Base-by-base conservation (phyloP, 2,113 vertebrate genomes). In the Mus spicilegus region DNA sequence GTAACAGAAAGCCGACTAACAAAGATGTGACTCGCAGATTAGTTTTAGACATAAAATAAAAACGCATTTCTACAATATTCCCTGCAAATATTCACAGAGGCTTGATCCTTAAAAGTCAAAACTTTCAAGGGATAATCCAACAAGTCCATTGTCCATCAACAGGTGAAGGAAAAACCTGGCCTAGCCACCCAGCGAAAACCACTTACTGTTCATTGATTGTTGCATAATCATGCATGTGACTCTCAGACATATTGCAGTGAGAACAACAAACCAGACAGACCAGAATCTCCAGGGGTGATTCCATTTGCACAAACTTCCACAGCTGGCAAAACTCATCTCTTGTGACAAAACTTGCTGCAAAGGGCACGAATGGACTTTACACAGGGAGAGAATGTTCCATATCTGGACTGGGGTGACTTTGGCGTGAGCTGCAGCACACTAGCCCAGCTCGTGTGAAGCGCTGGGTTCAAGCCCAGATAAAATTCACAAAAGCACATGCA, bases 61-160 rank as follows among this genome's bases (percentile, higher is more conserved):
- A 72, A 93, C 11, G 80, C 7, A 42, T 42, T 89, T 81, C 84
- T 69, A 82, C 46, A 70, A 76, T 89, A 87, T 49, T 89, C 5
- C n/a, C 42, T 14, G 22, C 65, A 86, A 67, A 78, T 20, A 7
- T 39, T 39, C 70, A 56, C 46, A n/a, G 58, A 82, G 69, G 22
- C 36, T 84, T 88, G 63, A 56, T 77, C 87, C 69, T 19, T 30
- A 93, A 78, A 89, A 91, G 54, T 49, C 84, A 73, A 65, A 46
- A 89, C 58, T 73, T 63, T n/a, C 42, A 5, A 5, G 10, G 1
- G 7, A 49, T 28, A 86, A 19, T 28, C 72, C 81, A 65, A 26
- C 6, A 19, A 78, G 24, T 28, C 39, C 24, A 54, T 33, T 88
- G 26, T 39, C 49, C 69, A 76, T 42, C 3, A 69, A 16, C 30